phyloP scores from a whole-genome alignment of 2,797 vertebrate genomes.

The Podarcis lilfordi region DNA sequence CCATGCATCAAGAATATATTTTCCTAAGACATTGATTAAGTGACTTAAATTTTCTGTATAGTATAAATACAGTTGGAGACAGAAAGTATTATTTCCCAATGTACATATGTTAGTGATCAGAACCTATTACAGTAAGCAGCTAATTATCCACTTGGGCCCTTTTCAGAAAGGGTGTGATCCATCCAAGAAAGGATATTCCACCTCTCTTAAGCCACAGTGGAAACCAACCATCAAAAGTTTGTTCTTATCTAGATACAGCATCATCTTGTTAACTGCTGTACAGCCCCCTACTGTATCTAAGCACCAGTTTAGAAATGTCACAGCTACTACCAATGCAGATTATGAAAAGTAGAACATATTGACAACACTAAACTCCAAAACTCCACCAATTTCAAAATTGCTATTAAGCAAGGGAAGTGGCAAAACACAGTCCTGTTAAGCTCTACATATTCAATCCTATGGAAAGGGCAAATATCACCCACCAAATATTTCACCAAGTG shows the following conservation, averaged over 20 bases:
- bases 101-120: constrained; percentile 10
- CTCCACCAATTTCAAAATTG: not conserved
- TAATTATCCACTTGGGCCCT: not conserved
- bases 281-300: not conserved
- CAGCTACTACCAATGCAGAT: not conserved
- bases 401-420: not conserved
- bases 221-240: not conserved
- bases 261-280: not conserved
- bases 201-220: not conserved
- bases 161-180: not conserved
- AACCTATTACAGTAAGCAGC: not conserved
- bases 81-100: not conserved
- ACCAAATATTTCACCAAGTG: not conserved
- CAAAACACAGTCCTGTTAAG: not conserved
- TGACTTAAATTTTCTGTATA: not conserved
- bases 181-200: constrained; percentile 7
- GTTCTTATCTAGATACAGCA: constrained; percentile 1
- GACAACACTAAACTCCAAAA: not conserved
- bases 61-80: not conserved
- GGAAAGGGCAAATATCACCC: not conserved
- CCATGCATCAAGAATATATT: not conserved
- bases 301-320: not conserved
- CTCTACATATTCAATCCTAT: not conserved
- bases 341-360: not conserved
- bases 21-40: constrained; percentile 1